Evolutionary conservation across 2,113 vertebrate genomes (phyloP), one percentile per base, ranked within the genome.

Genomic region (Triplophysa siluroides): DNA sequence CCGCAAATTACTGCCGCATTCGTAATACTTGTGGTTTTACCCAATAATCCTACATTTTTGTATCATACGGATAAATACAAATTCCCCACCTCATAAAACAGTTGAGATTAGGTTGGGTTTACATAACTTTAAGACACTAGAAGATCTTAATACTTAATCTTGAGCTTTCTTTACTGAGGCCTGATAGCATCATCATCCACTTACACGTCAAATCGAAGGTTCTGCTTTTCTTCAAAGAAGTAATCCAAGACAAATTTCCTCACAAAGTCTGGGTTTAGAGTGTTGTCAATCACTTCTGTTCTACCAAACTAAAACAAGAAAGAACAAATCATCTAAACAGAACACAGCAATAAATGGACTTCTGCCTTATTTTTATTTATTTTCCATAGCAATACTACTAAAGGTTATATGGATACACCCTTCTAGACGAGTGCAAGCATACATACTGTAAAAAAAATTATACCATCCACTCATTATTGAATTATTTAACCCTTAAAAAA

Each of bases 181-280:
- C 6, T 6, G 6, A 6, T 38, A 38, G 33, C 5, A 33, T 33
- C 33, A 33, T 33, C n/a, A 12, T 63, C 11, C 85, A 95, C 96
- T 98, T 92, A 99, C 97, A 97, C 95, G 2, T 99, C 96, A 14
- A 99, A 98, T 80, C 97, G 94, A 24, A 99, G 92, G 73, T 97
- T 98, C 89, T 98, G 97, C 87, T 96, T 98, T 89, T 99, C 97
- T 83, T 99, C 97, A 2, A 99, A 99, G 91, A 98, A 98, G 90
- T 96, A 99, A 89, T 99, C 96, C 19, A 98, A 90, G 80, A 99
- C 93, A 1, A 99, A 99, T 85, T 99, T 99, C 84, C 97, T 92
- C 83, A 99, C 93, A 14, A 98, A 99, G 89, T 99, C 97, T 0
- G 97, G 97, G 86, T 97, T 99, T 81, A 98, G 87, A 63, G 96